Evolutionary conservation across 1,140 invertebrate species (phyloP).

Genomic region (Drosophila triauraria): DNA sequence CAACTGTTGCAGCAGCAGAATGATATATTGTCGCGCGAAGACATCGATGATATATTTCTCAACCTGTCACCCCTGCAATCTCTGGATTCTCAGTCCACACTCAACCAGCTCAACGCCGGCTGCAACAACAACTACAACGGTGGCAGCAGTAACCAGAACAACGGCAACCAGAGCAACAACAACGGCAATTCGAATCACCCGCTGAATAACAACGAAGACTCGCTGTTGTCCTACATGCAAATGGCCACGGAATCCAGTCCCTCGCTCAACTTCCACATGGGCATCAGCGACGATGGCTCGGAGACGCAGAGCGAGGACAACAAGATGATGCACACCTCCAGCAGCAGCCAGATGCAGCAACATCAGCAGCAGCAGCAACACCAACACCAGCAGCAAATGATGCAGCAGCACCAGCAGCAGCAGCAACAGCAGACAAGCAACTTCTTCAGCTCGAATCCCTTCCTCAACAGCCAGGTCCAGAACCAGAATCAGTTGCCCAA

Average conservation of each 20-base stretch:
- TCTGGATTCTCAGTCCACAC: conserved; percentile 46
- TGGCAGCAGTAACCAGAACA: conserved; percentile 56
- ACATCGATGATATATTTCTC: conserved; percentile 75
- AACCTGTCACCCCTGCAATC: conserved; percentile 75
- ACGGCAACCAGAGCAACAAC: conserved; percentile 55
- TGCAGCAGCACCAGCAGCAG: conserved; percentile 44
- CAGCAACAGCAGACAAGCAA: conserved; percentile 51
- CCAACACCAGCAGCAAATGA: conserved; percentile 32
- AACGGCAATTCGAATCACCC: conserved; percentile 54
- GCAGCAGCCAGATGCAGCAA: conserved; percentile 30
- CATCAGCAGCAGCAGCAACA: conserved; percentile 45
- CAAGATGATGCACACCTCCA: conserved; percentile 49
- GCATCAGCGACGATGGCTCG: conserved; percentile 77
- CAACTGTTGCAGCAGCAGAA: conserved; percentile 46
- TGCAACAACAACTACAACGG: conserved; percentile 43
- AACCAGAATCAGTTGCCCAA: conserved; percentile 71
- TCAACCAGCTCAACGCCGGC: conserved; percentile 35
- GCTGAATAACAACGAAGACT: conserved; percentile 75
- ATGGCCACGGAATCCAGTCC: conserved; percentile 78
- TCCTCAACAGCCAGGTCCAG: conserved; percentile 53
- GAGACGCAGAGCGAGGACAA: conserved; percentile 72
- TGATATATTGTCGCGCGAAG: conserved; percentile 66
- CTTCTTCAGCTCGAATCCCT: conserved; percentile 61
- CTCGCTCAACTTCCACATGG: conserved; percentile 78
- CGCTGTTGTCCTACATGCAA: conserved; percentile 79